Base-by-base conservation (phyloP, 1,140 invertebrate genomes). In the Gonioctena quinquepunctata region DNA sequence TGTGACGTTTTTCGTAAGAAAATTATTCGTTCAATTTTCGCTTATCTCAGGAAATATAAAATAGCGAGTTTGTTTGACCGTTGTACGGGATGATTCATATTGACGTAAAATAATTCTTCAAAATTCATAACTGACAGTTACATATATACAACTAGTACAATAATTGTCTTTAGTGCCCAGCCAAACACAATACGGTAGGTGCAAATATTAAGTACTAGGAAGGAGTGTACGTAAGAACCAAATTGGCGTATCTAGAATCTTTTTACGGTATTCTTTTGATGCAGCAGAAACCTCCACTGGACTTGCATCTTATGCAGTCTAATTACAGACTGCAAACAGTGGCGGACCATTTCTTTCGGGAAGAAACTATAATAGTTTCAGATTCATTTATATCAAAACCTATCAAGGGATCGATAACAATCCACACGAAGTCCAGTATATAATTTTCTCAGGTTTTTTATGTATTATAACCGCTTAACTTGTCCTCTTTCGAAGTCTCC, bases 1-100 rank as follows among this genome's bases (percentile, higher is more conserved):
- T 62, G 48, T 27, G 23, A 54, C 18, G 48, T 66, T 66, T 66
- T 66, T 66, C 63, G 48, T 42, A 13, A 66, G 16, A 66, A 54
- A 54, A 54, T 54, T 66, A 27, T 28, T 52, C 48, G 50, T 52
- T 49, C 21, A 66, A 66, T 66, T 27, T 66, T 66, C 48, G 25
- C 21, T 54, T 66, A 33, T 54, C 33, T 57, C 54, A 21, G 21
- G 54, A 57, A 25, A 57, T 23, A 57, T 57, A 57, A 23, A 49
- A 57, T 21, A 25, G 54, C 21, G 54, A n/a, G 16, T 57, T 57
- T 21, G 54, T 57, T 57, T 57, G 22, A 22, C 18, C 13, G 25
- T n/a, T 23, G 54, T 42, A 42, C n/a, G n/a, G n/a, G n/a, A n/a
- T n/a, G n/a, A n/a, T n/a, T n/a, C n/a, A n/a, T n/a, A n/a, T n/a